Conservation (phyloP, 2,888 invertebrate genomes). For the Meteorus colon region DNA sequence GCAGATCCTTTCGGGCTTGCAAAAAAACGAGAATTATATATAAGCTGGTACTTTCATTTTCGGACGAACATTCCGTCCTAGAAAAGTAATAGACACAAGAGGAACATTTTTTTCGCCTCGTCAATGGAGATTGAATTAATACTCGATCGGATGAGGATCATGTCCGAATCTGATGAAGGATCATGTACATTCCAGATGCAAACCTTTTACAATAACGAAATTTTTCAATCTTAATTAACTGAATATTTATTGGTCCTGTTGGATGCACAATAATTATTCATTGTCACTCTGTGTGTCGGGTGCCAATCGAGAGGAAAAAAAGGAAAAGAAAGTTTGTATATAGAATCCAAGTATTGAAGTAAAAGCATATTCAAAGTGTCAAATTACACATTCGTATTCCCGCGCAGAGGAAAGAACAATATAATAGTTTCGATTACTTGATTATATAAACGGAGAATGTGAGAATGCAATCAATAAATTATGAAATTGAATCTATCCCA, state of each 20-base stretch:
- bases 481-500: neutral
- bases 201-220: neutral
- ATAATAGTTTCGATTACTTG: neutral
- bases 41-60: too few relatives aligned
- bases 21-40: neutral
- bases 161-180: neutral
- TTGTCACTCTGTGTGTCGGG: neutral
- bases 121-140: neutral
- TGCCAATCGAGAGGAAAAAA: neutral
- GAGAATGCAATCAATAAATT: neutral
- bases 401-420: neutral
- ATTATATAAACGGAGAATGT: neutral
- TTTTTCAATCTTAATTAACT: neutral
- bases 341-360: neutral
- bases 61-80: too few relatives aligned
- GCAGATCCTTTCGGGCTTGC: neutral
- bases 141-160: neutral
- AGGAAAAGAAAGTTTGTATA: neutral
- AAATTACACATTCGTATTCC: neutral
- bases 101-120: too few relatives aligned
- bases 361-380: neutral
- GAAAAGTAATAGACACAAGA: too few relatives aligned
- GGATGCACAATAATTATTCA: neutral
- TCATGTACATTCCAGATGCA: neutral
- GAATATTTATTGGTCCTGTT: neutral